Evolutionary conservation across 1,140 invertebrate species (phyloP), one percentile per base, ranked within the genome.

Genomic region (Drosophila littoralis): DNA sequence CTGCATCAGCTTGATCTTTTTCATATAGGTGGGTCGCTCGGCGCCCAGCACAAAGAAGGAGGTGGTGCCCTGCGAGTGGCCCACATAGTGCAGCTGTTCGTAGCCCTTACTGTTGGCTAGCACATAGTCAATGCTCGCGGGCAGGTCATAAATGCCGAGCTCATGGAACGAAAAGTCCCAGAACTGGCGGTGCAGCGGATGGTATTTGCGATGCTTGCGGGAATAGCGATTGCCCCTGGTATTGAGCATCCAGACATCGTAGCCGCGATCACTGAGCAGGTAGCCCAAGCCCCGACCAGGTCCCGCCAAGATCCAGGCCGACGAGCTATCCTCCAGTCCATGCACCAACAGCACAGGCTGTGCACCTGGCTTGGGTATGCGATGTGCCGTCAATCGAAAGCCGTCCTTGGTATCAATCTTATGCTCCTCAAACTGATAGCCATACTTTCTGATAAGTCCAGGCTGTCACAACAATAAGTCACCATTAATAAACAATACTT

Each of bases 211-310:
- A 90, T 96, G 95, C 22, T 93, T 92, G 2, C 93, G 91, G 0
- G 95, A 96, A 81, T 95, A 95, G 0, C 92, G 93, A 78, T 94
- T 96, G 2, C 96, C 96, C 36, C 96, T 92, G 5, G 93, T 93
- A 83, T 97, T 97, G 0, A 95, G 95, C 78, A 97, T 64, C 96
- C 96, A 97, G 0, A 96, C 95, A 77, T 96, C 95, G 59, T 94
- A 96, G 4, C 95, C 95, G 13, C 90, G 88, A 75, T 97, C 96
- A 0, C 95, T 95, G 51, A 97, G 90, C 32, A 94, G 85, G 71
- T 94, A 95, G 6, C 92, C 93, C 17, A 93, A 59, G 51, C 84
- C 90, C 48, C 10, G 54, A 22, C 13, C 82, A 0, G 94, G 94
- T 10, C 94, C 93, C 65, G 93, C 92, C 1, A 94, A 75, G 6